A percentile compares a stretch with the other conserved stretches of the same genome.
These are phyloP conservation scores for Drosophila monieri DNA, from an alignment of 2,888 invertebrate genomes.

Conservation along the genomic window DNA sequence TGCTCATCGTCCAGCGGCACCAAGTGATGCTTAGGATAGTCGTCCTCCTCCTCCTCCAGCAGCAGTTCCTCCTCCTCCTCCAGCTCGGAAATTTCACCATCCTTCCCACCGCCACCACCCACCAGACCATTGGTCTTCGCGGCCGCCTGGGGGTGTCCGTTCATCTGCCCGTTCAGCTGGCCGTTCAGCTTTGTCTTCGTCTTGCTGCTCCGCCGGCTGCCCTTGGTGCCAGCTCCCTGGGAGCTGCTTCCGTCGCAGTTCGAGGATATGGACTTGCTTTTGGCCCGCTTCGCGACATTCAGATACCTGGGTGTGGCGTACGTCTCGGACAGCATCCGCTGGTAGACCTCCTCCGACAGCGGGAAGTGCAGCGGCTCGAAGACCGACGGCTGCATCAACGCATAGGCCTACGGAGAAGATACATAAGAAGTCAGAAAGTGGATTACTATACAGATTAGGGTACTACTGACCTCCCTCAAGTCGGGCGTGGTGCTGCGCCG, in stretches of 20 bases:
- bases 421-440: neutral
- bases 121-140: conserved; percentile 15
- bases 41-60: conserved; percentile 67
- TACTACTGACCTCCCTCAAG: conserved; percentile 82
- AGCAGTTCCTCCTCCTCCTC: conserved; percentile 51
- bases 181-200: conserved; percentile 43
- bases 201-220: conserved; percentile 67
- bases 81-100: conserved; percentile 40
- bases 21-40: conserved; percentile 76
- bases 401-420: neutral
- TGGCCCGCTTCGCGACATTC: conserved; percentile 49
- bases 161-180: conserved; percentile 21
- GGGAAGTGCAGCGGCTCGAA: conserved; percentile 90
- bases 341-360: conserved; percentile 88
- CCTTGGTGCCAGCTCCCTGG: conserved; percentile 23
- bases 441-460: too few species aligned
- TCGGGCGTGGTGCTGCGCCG: conserved; percentile 85
- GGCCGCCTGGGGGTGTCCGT: conserved; percentile 15
- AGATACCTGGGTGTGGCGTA: conserved; percentile 44
- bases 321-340: conserved; percentile 86
- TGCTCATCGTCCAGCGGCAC: conserved; percentile 70
- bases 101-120: neutral
- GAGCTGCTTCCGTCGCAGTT: conserved; percentile 51
- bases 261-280: conserved; percentile 69
- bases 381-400: conserved; percentile 87